Evolutionary conservation across 2,888 invertebrate species (phyloP).

Genomic region (Adineta ricciae): DNA sequence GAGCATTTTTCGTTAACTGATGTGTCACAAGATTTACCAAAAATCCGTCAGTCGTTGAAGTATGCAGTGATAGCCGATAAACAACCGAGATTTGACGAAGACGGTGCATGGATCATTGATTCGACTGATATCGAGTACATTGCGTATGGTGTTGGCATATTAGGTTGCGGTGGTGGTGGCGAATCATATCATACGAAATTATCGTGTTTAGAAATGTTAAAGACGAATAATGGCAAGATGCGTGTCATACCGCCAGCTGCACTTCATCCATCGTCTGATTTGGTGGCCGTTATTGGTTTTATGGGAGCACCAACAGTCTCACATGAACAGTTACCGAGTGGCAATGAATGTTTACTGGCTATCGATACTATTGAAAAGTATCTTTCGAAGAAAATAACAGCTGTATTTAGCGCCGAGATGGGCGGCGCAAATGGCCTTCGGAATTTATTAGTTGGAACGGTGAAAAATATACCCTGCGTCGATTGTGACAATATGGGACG

Average conservation of each 20-base stretch:
- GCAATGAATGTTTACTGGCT: slow-evolving; percentile 37
- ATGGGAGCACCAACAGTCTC: slow-evolving; percentile 42
- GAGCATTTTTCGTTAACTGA: background rate
- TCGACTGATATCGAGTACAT: slow-evolving; percentile 42
- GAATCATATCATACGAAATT: slow-evolving; percentile 41
- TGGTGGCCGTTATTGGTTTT: slow-evolving; percentile 37
- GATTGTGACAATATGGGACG: slow-evolving; percentile 46
- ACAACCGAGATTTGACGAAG: background rate
- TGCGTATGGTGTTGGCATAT: slow-evolving; percentile 42
- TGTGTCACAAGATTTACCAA: background rate
- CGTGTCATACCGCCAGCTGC: slow-evolving; percentile 36
- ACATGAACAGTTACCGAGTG: slow-evolving; percentile 40
- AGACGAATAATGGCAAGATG: slow-evolving; percentile 38
- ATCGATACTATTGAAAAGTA: background rate
- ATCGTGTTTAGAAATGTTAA: slow-evolving; percentile 37
- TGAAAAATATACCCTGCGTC: slow-evolving; percentile 40
- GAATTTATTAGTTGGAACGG: slow-evolving; percentile 40
- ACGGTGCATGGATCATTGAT: background rate
- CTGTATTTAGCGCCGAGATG: slow-evolving; percentile 41
- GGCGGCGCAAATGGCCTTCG: slow-evolving; percentile 43
- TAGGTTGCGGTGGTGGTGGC: slow-evolving; percentile 45
- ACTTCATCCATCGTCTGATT: background rate
- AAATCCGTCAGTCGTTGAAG: background rate
- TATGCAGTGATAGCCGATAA: background rate
- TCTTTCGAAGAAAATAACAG: slow-evolving; percentile 20